Conservation (phyloP, 2,888 invertebrate species). For the Eupelmus urozonus region DNA sequence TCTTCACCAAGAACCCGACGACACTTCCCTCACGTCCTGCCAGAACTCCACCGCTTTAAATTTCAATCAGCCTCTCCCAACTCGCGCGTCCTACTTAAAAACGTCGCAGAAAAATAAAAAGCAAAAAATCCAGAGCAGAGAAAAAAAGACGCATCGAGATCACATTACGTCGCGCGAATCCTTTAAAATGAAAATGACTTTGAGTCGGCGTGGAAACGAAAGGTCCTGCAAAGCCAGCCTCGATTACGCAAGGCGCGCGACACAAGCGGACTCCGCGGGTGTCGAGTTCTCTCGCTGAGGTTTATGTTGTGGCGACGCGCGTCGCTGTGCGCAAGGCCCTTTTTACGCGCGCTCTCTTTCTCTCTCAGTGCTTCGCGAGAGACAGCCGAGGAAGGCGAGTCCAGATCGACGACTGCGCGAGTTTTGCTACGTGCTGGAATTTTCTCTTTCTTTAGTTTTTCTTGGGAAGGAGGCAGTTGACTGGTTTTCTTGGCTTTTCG, state of each 20-base stretch:
- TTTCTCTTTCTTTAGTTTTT: background rate
- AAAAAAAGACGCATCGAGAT: background rate
- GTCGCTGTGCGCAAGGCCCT: no score
- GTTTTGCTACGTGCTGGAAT: conserved; percentile 9
- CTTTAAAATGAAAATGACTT: conserved; percentile 53
- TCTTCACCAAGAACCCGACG: no score
- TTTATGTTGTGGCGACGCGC: background rate
- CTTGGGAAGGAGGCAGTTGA: no score
- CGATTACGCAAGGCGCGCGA: conserved; percentile 9
- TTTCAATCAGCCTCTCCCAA: conserved; percentile 6
- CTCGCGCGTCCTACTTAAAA: background rate
- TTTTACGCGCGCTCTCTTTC: no score
- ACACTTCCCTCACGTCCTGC: no score
- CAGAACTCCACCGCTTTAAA: conserved; percentile 4
- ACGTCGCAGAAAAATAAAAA: background rate
- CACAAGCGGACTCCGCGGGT: conserved; percentile 29
- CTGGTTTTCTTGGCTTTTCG: no score
- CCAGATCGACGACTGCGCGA: background rate
- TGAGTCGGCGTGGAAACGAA: conserved; percentile 19
- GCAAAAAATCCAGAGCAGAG: background rate
- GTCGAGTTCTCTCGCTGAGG: conserved; percentile 38
- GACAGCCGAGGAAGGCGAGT: no score
- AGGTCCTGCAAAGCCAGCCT: conserved; percentile 4
- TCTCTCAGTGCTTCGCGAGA: no score
- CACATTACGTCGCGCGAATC: conserved; percentile 23